Evolutionary conservation across 2,888 invertebrate species (phyloP), one percentile per base, ranked within the genome.

Genomic region (Pseudanteris insignis): DNA sequence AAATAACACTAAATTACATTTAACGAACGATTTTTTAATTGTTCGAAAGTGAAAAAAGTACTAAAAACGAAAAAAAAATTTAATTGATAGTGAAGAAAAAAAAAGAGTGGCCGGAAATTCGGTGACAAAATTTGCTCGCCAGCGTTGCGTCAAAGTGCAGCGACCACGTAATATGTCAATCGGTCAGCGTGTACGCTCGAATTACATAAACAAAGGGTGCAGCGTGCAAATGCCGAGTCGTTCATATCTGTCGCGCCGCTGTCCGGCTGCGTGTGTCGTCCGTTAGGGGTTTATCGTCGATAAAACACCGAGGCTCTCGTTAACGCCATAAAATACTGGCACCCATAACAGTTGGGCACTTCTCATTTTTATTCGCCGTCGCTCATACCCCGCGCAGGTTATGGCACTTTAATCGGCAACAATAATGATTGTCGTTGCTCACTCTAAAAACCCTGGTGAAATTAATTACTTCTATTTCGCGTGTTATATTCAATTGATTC

Each of bases 281-380:
- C 29, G 41, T 51, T 57, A 41, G 68, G 69, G 71, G 47, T 75
- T 74, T 73, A 76, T 75, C 72, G 74, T 65, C 74, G 73, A 70
- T 73, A 71, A 75, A 75, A 73, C 69, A 72, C 65, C 69, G 48
- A 11, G 68, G 57, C 63, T 66, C 75, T 75, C 75, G 76, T 77
- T 76, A 76, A 73, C 74, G 68, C 71, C 65, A 44, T 74, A 71
- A 77, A 76, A 75, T 76, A 76, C 71, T 70, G 68, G 65, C 68
- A 72, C 66, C 70, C 72, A 70, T 75, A 75, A 75, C 74, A 70
- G 68, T 68, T 69, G 66, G 69, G 69, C 70, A 61, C 65, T 68
- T 59, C 69, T 65, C 12, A 69, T 71, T 71, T 70, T 71, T 69
- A 69, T 65, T 51, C 66, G 12, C 7, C 41, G 26, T 37, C 48